These are phyloP conservation scores for Plebejus argus DNA, from an alignment of 2,888 invertebrate genomes.

Conservation along the genomic window DNA sequence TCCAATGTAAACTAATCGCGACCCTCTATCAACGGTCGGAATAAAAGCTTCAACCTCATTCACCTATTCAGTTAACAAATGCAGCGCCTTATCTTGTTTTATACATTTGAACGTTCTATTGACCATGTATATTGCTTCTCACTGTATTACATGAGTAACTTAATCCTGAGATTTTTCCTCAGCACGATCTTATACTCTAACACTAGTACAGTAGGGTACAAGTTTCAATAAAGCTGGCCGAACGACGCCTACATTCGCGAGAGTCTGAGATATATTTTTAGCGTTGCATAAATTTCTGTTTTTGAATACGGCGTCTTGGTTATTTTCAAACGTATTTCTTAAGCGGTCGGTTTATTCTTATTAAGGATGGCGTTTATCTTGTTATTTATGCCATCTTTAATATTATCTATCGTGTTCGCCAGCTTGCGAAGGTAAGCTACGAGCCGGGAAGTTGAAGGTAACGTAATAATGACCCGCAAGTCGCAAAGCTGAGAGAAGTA, in stretches of 20 bases:
- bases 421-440: slow-evolving; percentile 29
- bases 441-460: slow-evolving; percentile 24
- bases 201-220: slow-evolving; percentile 29
- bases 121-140: slow-evolving; percentile 41
- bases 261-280: slow-evolving; percentile 46
- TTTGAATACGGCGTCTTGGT: slow-evolving; percentile 40
- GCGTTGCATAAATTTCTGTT: slow-evolving; percentile 47
- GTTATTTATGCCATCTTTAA: slow-evolving; percentile 31
- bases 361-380: slow-evolving; percentile 28
- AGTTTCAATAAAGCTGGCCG: slow-evolving; percentile 27
- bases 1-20: slow-evolving; percentile 11
- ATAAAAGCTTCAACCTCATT: slow-evolving; percentile 34
- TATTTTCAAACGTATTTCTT: slow-evolving; percentile 28
- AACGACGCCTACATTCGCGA: slow-evolving; percentile 45
- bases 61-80: slow-evolving; percentile 38
- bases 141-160: slow-evolving; percentile 44
- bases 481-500: neutral
- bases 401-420: slow-evolving; percentile 23
- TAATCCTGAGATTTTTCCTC: slow-evolving; percentile 39
- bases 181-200: slow-evolving; percentile 30
- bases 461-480: neutral
- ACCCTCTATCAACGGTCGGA: neutral
- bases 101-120: slow-evolving; percentile 44
- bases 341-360: slow-evolving; percentile 32
- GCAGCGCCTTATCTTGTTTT: slow-evolving; percentile 43